A percentile compares a stretch with the other conserved stretches of the same genome.
phyloP scores from a whole-genome alignment of 1,140 invertebrate genomes.

The Dendroctonus ponderosae region DNA sequence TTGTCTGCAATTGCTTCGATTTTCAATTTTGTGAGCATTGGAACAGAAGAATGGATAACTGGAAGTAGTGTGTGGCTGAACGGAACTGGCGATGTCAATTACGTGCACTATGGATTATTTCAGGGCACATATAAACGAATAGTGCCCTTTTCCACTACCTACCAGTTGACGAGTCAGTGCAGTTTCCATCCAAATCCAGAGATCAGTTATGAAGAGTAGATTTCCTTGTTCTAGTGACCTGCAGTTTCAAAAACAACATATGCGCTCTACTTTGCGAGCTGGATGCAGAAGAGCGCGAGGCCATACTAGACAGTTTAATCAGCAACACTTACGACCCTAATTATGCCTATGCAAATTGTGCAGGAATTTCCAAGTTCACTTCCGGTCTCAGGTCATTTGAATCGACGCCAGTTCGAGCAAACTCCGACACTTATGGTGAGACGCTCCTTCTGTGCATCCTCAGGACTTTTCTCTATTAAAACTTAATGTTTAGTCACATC shows the following conservation, averaged over 20 bases:
- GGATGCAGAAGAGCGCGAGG: background rate
- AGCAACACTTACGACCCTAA: slow-evolving; percentile 1
- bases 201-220: background rate
- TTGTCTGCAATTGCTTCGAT: slow-evolving; percentile 27
- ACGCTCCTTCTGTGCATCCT: background rate
- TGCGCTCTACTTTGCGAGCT: slow-evolving; percentile 31
- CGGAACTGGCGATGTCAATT: background rate
- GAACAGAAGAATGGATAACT: slow-evolving; percentile 36
- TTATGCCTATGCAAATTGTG: slow-evolving; percentile 9
- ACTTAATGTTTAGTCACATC: slow-evolving; percentile 11
- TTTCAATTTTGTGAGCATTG: slow-evolving; percentile 28
- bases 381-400: background rate
- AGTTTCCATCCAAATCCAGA: background rate
- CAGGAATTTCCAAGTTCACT: background rate
- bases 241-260: slow-evolving; percentile 26
- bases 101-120: slow-evolving; percentile 32
- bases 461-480: background rate
- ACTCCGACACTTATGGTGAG: background rate
- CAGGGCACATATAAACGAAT: slow-evolving; percentile 16
- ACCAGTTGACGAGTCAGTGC: slow-evolving; percentile 10
- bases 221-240: slow-evolving; percentile 30
- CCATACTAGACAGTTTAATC: slow-evolving; percentile 8
- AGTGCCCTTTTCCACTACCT: background rate
- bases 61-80: background rate
- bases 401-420: background rate